Percentiles rank a stretch among this genome's conserved stretches.
phyloP scores from a whole-genome alignment of 2,888 invertebrate genomes.

The Hydraecia micacea region DNA sequence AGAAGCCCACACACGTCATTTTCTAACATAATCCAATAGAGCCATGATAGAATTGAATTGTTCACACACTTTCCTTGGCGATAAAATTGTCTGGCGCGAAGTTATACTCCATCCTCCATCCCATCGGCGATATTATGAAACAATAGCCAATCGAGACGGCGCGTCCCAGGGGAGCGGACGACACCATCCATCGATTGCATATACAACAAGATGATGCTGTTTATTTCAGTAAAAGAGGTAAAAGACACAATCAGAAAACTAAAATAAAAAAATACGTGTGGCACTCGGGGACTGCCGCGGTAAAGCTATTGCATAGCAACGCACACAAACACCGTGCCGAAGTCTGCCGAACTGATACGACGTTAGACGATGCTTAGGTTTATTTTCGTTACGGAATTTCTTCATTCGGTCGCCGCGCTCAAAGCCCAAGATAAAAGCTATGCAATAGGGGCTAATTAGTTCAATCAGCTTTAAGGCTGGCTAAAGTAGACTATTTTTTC shows the following conservation, averaged over 20 bases:
- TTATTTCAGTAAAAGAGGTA: not conserved
- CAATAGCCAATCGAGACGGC: conserved; percentile 57
- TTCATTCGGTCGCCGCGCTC: too few species aligned
- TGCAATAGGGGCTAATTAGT: not conserved
- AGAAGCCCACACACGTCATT: not conserved
- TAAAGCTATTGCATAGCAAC: too few species aligned
- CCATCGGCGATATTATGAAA: conserved; percentile 57
- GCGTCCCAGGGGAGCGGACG: conserved; percentile 58
- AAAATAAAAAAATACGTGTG: too few species aligned
- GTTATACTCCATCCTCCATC: too few species aligned
- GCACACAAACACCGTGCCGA: too few species aligned
- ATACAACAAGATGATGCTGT: not conserved
- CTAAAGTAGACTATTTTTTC: not conserved
- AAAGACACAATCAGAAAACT: not conserved
- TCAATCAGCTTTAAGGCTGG: not conserved
- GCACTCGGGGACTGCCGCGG: too few species aligned
- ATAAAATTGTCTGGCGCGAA: conserved; percentile 51
- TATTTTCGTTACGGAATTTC: too few species aligned
- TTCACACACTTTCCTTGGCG: conserved; percentile 47
- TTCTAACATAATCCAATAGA: conserved; percentile 17
- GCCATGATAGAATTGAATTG: conserved; percentile 37
- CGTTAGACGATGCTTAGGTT: too few species aligned
- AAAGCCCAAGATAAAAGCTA: too few species aligned
- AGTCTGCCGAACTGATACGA: too few species aligned
- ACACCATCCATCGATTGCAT: conserved; percentile 1